These are phyloP conservation scores for Pseudomyrmex pallidus DNA, from an alignment of 1,140 invertebrate species.

Conservation along the genomic window DNA sequence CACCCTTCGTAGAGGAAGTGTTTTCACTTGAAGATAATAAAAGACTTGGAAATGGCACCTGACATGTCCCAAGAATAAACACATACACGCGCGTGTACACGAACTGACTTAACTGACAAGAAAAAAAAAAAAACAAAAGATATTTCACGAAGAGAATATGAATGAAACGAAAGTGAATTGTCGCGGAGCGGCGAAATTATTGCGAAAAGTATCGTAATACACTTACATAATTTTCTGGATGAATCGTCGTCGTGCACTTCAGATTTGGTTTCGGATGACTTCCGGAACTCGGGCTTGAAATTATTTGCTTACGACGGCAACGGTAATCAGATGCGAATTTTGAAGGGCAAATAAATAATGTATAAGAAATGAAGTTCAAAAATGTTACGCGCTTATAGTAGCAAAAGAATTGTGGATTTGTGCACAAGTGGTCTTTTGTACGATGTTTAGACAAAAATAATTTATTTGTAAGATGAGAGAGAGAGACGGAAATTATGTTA, in stretches of 20 bases:
- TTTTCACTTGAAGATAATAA: no score
- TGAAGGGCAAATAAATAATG: constrained; percentile 36
- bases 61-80: no score
- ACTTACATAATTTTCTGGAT: constrained; percentile 49
- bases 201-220: constrained; percentile 13
- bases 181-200: neutral
- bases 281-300: constrained; percentile 4
- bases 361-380: neutral
- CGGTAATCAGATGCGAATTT: constrained; percentile 40
- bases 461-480: no score
- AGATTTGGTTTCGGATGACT: constrained; percentile 15
- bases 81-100: no score
- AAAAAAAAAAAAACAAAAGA: no score
- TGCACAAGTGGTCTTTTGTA: no score
- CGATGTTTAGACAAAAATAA: no score
- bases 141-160: no score
- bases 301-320: constrained; percentile 45
- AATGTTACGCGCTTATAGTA: neutral
- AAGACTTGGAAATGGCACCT: no score
- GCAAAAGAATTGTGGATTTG: no score
- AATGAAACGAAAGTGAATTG: neutral
- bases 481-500: neutral
- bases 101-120: no score
- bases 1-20: no score
- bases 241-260: neutral